These are phyloP conservation scores for Tachina fera DNA, from an alignment of 2,888 invertebrate genomes.

Conservation along the genomic window DNA sequence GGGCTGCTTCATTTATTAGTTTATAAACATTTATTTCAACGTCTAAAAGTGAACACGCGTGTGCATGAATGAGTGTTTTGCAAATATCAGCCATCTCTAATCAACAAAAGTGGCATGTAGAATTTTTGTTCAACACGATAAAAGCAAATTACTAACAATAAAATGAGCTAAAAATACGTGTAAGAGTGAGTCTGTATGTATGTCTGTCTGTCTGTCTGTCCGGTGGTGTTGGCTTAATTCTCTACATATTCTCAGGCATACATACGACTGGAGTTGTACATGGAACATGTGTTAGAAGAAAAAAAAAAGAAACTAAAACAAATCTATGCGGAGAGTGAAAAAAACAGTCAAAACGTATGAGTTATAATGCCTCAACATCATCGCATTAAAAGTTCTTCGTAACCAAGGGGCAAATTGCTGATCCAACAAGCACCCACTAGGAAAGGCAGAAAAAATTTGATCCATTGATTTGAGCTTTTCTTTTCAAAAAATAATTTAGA, in stretches of 20 bases:
- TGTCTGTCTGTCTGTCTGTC: constrained; percentile 47
- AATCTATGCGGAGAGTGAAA: constrained; percentile 19
- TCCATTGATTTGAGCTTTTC: not conserved
- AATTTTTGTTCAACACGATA: constrained; percentile 67
- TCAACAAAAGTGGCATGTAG: constrained; percentile 71
- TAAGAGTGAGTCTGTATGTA: not conserved
- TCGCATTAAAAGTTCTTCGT: constrained; percentile 59
- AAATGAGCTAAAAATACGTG: constrained; percentile 72
- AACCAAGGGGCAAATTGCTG: constrained; percentile 23
- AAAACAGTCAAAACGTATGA: constrained; percentile 42
- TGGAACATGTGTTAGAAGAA: constrained; percentile 57
- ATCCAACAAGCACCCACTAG: constrained; percentile 2
- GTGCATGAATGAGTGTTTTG: constrained; percentile 21
- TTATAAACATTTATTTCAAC: constrained; percentile 34
- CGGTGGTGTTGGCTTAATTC: constrained; percentile 30
- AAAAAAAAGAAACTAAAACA: constrained; percentile 39
- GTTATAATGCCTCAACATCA: constrained; percentile 65
- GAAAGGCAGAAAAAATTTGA: not conserved
- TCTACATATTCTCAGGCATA: constrained; percentile 40
- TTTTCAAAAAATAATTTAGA: not conserved
- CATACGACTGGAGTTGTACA: constrained; percentile 26
- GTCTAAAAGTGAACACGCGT: constrained; percentile 13
- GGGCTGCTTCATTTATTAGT: constrained; percentile 57
- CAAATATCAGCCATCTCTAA: constrained; percentile 70
- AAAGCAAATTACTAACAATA: constrained; percentile 67